Percentiles rank a stretch among this genome's conserved stretches.
These are phyloP conservation scores for Morpho deidamia DNA, from an alignment of 2,888 invertebrate species.

Conservation along the genomic window DNA sequence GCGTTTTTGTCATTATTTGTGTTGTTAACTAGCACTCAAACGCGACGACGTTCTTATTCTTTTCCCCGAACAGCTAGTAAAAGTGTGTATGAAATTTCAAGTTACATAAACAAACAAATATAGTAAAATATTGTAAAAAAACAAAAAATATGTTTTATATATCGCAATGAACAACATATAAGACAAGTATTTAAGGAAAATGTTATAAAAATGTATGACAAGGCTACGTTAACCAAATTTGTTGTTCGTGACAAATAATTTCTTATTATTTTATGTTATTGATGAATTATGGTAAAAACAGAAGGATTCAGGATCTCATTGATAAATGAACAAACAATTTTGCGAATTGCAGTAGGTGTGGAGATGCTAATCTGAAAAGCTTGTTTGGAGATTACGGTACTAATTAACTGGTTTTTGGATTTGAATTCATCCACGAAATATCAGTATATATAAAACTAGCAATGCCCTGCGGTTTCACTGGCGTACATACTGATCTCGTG, in stretches of 20 bases:
- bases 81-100: background rate
- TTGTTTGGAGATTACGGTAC: background rate
- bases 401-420: background rate
- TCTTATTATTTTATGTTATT: background rate
- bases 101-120: background rate
- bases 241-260: background rate
- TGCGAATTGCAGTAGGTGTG: background rate
- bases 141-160: no score
- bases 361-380: background rate
- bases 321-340: background rate
- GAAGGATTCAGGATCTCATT: background rate
- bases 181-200: background rate
- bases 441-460: background rate
- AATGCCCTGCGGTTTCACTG: no score
- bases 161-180: no score
- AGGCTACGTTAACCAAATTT: background rate
- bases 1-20: conserved; percentile 65
- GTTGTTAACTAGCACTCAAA: conserved; percentile 39
- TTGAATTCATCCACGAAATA: no score
- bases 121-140: no score
- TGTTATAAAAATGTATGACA: background rate
- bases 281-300: conserved; percentile 3
- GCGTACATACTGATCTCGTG: no score
- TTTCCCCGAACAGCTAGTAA: conserved; percentile 20
- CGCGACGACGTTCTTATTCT: conserved; percentile 23